Evolutionary conservation across 2,113 vertebrate species (phyloP).

Genomic region (Ovis canadensis): DNA sequence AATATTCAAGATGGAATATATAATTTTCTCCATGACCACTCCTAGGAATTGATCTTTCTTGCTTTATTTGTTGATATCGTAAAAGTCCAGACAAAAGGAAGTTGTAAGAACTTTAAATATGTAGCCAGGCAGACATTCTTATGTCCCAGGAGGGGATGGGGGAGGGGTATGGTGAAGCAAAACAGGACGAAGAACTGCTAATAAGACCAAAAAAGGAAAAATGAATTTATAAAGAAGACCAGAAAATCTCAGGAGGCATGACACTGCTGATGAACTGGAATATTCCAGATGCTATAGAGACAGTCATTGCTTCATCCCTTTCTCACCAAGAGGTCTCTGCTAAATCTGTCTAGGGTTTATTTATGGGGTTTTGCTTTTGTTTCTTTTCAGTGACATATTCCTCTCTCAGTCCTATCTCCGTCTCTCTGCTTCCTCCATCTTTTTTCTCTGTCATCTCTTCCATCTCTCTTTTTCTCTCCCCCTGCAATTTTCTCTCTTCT

Average conservation of each 20-base stretch:
- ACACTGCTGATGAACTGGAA: slow-evolving; percentile 6
- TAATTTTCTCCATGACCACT: not conserved
- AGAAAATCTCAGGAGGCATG: slow-evolving; percentile 27
- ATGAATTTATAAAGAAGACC: not conserved
- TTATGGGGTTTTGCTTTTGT: accelerated
- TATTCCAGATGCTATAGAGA: not conserved
- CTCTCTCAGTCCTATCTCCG: accelerated
- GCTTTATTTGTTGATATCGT: not conserved
- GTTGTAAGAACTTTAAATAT: not conserved
- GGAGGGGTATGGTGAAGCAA: not conserved
- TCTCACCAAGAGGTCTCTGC: not conserved
- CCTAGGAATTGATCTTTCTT: not conserved
- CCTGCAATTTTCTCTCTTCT: not conserved
- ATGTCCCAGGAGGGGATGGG: not conserved
- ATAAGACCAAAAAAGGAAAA: slow-evolving; percentile 48
- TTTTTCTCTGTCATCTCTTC: not conserved
- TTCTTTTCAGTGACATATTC: too few species aligned
- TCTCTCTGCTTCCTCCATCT: not conserved
- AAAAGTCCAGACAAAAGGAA: not conserved
- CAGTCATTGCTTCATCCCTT: not conserved
- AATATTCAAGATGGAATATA: not conserved
- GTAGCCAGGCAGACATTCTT: not conserved
- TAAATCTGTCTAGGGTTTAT: not conserved
- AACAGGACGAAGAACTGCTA: not conserved
- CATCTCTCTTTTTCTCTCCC: not conserved